These are phyloP conservation scores for Ictalurus punctatus DNA, from an alignment of 2,113 vertebrate species.

Conservation along the genomic window DNA sequence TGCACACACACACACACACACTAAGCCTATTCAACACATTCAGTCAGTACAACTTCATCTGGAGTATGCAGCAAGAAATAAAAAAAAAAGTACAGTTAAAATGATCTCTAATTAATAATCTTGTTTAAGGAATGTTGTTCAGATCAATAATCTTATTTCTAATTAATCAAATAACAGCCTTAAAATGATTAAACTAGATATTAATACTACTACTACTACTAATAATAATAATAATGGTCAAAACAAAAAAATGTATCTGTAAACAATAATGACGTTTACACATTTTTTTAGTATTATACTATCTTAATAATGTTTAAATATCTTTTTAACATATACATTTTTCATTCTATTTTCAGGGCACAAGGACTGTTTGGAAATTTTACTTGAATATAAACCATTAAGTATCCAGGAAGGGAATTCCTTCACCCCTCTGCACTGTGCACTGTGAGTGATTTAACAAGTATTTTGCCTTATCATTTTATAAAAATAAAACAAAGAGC, in stretches of 20 bases:
- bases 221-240: not conserved
- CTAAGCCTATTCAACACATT: not conserved
- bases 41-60: not conserved
- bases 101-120: not conserved
- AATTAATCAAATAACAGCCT: not conserved
- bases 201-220: no score
- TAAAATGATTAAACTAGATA: not conserved
- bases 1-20: not conserved
- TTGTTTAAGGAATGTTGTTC: no score
- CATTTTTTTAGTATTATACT: not conserved
- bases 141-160: not conserved
- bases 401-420: constrained; percentile 89
- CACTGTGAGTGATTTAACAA: constrained; percentile 81
- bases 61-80: not conserved
- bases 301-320: not conserved
- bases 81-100: not conserved
- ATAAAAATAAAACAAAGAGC: not conserved
- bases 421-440: constrained; percentile 97
- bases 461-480: not conserved
- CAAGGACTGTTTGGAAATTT: constrained; percentile 92
- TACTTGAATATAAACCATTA: constrained; percentile 95
- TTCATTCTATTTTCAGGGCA: constrained; percentile 73
- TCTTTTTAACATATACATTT: not conserved
- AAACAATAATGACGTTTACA: no score
- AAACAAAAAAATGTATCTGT: no score